Conservation (phyloP, 2,888 invertebrate species). For the Miltochrista miniata region DNA sequence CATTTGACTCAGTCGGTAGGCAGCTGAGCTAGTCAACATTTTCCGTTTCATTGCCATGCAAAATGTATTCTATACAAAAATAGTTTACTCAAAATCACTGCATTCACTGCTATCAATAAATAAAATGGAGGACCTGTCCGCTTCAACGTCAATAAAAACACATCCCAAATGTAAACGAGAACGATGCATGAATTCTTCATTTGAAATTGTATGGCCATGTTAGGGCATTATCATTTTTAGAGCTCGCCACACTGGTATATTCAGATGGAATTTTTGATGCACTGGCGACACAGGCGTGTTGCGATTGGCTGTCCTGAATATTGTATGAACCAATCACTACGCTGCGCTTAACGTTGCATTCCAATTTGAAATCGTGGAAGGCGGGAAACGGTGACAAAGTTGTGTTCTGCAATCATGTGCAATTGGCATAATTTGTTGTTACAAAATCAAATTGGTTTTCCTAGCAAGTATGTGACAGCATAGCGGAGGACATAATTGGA, state of each 20-base stretch:
- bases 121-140: conserved; percentile 69
- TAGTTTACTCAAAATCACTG: conserved; percentile 44
- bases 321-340: conserved; percentile 82
- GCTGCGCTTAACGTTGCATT: conserved; percentile 80
- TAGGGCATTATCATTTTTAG: conserved; percentile 84
- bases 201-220: conserved; percentile 81
- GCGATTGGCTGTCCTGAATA: conserved; percentile 81
- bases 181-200: conserved; percentile 81
- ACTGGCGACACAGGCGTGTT: conserved; percentile 80
- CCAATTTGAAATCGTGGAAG: conserved; percentile 80
- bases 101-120: conserved; percentile 61
- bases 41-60: conserved; percentile 15
- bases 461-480: conserved; percentile 43
- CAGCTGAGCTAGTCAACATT: conserved; percentile 13
- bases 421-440: conserved; percentile 66
- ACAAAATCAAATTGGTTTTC: conserved; percentile 61
- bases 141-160: conserved; percentile 78
- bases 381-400: conserved; percentile 75
- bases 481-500: conserved; percentile 37
- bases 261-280: conserved; percentile 85
- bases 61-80: conserved; percentile 37
- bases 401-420: conserved; percentile 65
- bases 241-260: conserved; percentile 82
- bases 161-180: conserved; percentile 74
- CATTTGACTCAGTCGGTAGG: too few species aligned